phyloP scores from a whole-genome alignment of 1,140 invertebrate species.

The Popillia japonica region DNA sequence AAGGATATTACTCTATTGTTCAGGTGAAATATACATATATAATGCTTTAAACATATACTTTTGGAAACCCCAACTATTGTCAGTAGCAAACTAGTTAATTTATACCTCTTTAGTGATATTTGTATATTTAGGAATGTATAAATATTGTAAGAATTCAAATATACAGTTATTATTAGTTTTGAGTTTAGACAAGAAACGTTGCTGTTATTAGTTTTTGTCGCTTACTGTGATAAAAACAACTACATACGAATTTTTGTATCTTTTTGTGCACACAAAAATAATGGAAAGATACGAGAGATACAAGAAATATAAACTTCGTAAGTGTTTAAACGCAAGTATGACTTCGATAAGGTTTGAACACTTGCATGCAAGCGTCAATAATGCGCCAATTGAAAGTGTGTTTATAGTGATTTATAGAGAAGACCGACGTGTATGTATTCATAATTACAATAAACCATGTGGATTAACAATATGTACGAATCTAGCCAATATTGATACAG shows the following conservation, averaged over 20 bases:
- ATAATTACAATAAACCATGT: conserved; percentile 15
- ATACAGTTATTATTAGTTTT: conserved; percentile 24
- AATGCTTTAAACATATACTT: conserved; percentile 19
- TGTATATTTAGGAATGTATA: conserved; percentile 32
- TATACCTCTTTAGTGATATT: conserved; percentile 34
- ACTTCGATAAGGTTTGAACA: conserved; percentile 22
- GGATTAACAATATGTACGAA: background rate
- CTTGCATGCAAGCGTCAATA: conserved; percentile 19
- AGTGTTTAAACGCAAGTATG: conserved; percentile 32
- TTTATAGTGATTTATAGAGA: conserved; percentile 23
- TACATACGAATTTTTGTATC: conserved; percentile 27
- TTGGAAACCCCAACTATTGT: conserved; percentile 26
- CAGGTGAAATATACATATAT: conserved; percentile 23
- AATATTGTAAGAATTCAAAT: conserved; percentile 16
- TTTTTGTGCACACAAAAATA: conserved; percentile 30
- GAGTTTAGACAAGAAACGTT: conserved; percentile 25
- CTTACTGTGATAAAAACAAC: conserved; percentile 22
- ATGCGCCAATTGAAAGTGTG: conserved; percentile 15
- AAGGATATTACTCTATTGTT: conserved; percentile 25
- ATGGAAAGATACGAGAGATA: conserved; percentile 31
- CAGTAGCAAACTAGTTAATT: conserved; percentile 32
- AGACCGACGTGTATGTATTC: background rate
- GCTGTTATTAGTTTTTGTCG: conserved; percentile 24
- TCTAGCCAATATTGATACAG: conserved; percentile 15
- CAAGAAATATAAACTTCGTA: conserved; percentile 29